Evolutionary conservation across 1,140 invertebrate species (phyloP).

Genomic region (Magallana angulata): DNA sequence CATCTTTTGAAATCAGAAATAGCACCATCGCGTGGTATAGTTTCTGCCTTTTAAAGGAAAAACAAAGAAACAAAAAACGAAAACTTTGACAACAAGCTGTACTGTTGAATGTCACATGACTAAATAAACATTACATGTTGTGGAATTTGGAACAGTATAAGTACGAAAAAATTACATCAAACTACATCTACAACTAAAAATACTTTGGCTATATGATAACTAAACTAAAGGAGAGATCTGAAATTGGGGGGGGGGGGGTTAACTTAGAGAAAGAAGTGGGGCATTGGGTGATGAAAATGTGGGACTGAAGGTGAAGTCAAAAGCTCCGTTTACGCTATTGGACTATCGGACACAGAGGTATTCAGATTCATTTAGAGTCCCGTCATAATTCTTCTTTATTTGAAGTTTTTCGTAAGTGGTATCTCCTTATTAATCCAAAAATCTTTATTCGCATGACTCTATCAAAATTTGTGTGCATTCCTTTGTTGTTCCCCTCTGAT

Average conservation of each 20-base stretch:
- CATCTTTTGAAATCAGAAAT: background rate
- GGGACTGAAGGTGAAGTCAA: too few species aligned
- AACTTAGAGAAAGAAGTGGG: too few species aligned
- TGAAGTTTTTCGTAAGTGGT: too few species aligned
- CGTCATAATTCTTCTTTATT: too few species aligned
- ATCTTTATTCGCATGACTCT: too few species aligned
- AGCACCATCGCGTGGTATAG: background rate
- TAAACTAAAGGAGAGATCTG: background rate
- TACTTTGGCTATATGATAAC: background rate
- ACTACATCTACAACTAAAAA: background rate
- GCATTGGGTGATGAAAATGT: too few species aligned
- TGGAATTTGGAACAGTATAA: background rate
- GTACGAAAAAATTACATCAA: background rate
- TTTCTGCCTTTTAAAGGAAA: background rate
- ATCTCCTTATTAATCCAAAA: too few species aligned
- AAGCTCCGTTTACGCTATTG: too few species aligned
- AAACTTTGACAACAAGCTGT: background rate
- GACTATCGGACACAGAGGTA: too few species aligned
- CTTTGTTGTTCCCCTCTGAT: too few species aligned
- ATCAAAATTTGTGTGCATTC: too few species aligned
- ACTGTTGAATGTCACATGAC: background rate
- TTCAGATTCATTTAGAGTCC: too few species aligned
- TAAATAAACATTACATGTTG: background rate
- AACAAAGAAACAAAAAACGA: background rate
- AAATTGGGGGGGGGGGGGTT: background rate